Evolutionary conservation across 1,140 invertebrate genomes (phyloP).

Genomic region (Mamestra configurata): DNA sequence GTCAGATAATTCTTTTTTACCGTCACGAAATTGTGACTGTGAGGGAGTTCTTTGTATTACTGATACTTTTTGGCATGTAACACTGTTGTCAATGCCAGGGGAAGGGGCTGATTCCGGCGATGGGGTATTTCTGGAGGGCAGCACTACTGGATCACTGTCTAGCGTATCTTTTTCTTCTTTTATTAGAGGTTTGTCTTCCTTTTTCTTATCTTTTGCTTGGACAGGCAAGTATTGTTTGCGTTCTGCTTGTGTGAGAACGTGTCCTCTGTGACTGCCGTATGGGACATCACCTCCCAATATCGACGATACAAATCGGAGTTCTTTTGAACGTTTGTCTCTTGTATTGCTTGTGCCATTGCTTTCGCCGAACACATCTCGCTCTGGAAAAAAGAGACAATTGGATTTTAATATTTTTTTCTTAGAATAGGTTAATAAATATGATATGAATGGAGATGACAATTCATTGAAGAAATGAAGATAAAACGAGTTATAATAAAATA

Average conservation of each 20-base stretch:
- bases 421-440: neutral
- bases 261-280: slow-evolving; percentile 91
- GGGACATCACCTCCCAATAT: slow-evolving; percentile 93
- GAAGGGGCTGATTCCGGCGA: slow-evolving; percentile 81
- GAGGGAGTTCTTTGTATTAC: slow-evolving; percentile 95
- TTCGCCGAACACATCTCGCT: slow-evolving; percentile 85
- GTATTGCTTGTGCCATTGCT: slow-evolving; percentile 67
- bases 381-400: slow-evolving; percentile 80
- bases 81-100: slow-evolving; percentile 85
- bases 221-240: slow-evolving; percentile 93
- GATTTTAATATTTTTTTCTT: slow-evolving; percentile 11
- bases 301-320: slow-evolving; percentile 92
- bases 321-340: slow-evolving; percentile 77
- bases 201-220: slow-evolving; percentile 82
- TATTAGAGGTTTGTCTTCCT: slow-evolving; percentile 80
- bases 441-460: neutral
- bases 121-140: slow-evolving; percentile 86
- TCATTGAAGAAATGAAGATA: slow-evolving; percentile 15
- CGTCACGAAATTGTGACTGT: slow-evolving; percentile 86
- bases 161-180: slow-evolving; percentile 84
- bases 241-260: slow-evolving; percentile 93
- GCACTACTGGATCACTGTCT: slow-evolving; percentile 79
- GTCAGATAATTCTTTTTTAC: slow-evolving; percentile 88
- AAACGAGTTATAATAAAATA: slow-evolving; percentile 51
- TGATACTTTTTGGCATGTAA: slow-evolving; percentile 90